A percentile compares a stretch with the other conserved stretches of the same genome.
phyloP scores from a whole-genome alignment of 2,888 invertebrate genomes.

The Netelia inedita region DNA sequence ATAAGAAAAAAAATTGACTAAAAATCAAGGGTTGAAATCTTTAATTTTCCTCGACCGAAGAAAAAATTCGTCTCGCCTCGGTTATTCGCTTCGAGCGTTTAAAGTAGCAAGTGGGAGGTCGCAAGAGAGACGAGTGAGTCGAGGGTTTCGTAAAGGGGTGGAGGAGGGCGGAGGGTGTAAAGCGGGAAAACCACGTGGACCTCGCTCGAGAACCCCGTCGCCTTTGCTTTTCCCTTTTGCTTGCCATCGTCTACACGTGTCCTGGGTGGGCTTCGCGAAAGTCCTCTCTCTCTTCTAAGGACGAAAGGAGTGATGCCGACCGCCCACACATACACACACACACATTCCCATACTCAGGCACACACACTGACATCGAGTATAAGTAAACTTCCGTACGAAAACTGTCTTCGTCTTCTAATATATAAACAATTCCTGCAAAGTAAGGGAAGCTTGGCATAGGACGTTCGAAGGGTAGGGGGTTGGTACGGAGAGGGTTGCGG shows the following conservation, averaged over 20 bases:
- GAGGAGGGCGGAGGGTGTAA: not conserved
- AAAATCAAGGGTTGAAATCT: too few species aligned
- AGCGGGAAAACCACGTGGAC: slow-evolving; percentile 47
- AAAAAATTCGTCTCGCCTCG: too few species aligned
- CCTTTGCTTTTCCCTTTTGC: slow-evolving; percentile 14
- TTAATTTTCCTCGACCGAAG: too few species aligned
- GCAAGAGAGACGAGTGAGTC: not conserved
- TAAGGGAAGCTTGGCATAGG: not conserved
- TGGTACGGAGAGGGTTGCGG: slow-evolving; percentile 7
- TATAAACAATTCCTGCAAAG: slow-evolving; percentile 4
- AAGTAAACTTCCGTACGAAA: not conserved
- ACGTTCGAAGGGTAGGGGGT: too few species aligned
- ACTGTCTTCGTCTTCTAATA: not conserved
- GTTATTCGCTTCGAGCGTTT: not conserved
- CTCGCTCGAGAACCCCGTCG: not conserved
- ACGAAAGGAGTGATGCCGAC: not conserved
- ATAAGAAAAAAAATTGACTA: too few species aligned
- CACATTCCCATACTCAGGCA: not conserved
- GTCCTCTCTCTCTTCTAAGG: slow-evolving; percentile 38
- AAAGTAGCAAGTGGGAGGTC: not conserved
- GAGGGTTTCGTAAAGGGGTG: not conserved
- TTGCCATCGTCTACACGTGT: slow-evolving; percentile 29
- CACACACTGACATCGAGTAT: not conserved
- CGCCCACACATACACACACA: too few species aligned
- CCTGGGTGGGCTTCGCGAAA: slow-evolving; percentile 28